Evolutionary conservation across 35 echinoderm and acorn worm genomes (phyloP).

Genomic region (Heliocidaris tuberculata): DNA sequence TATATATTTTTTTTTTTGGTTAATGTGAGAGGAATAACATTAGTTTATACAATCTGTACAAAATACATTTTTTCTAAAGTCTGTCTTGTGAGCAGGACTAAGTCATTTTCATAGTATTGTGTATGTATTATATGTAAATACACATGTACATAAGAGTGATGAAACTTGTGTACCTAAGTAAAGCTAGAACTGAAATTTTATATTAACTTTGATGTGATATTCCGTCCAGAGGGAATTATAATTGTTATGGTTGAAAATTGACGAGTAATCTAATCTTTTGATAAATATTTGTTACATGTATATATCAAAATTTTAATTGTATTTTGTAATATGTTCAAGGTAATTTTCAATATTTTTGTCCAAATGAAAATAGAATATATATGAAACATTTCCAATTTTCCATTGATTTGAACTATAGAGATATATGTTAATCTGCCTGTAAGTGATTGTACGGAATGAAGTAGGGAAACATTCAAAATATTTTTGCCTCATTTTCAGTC

Average conservation of each 20-base stretch:
- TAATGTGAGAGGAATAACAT: background rate
- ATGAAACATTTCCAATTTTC: background rate
- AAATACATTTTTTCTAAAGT: background rate
- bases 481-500: too few relatives aligned
- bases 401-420: too few relatives aligned
- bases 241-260: background rate
- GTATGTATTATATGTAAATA: background rate
- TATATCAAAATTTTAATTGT: background rate
- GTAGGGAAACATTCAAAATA: too few relatives aligned
- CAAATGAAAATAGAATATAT: background rate
- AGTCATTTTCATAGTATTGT: background rate
- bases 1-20: background rate
- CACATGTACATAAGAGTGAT: background rate
- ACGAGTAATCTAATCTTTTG: background rate
- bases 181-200: background rate
- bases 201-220: background rate
- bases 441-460: too few relatives aligned
- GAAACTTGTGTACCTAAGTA: background rate
- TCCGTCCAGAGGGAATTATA: background rate
- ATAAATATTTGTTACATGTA: background rate
- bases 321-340: background rate
- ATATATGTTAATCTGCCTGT: too few relatives aligned
- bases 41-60: background rate
- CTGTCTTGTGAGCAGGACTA: background rate
- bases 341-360: background rate